A percentile compares a stretch with the other conserved stretches of the same genome.
phyloP scores from a whole-genome alignment of 2,113 vertebrate genomes.

The Struthidea cinerea region DNA sequence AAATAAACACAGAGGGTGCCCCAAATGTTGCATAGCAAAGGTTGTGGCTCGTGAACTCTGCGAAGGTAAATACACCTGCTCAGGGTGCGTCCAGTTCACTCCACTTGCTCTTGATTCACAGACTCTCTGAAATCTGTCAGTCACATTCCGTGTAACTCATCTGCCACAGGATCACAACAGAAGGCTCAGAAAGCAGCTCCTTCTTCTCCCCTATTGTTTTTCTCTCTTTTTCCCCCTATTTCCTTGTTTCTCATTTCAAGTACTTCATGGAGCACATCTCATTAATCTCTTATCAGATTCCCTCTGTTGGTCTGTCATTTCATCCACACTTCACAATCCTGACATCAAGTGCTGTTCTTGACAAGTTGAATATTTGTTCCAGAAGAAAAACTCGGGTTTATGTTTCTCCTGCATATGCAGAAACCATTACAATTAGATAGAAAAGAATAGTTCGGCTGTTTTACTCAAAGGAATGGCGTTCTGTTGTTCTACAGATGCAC shows the following conservation, averaged over 20 bases:
- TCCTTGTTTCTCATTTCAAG: background rate
- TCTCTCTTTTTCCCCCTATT: background rate
- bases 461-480: background rate
- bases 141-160: background rate
- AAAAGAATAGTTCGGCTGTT: background rate
- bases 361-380: background rate
- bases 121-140: background rate
- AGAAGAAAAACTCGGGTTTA: background rate
- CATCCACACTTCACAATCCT: background rate
- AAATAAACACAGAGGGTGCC: background rate
- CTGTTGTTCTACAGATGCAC: background rate
- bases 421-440: background rate
- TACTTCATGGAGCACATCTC: background rate
- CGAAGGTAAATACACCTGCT: background rate
- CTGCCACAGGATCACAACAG: background rate
- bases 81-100: background rate
- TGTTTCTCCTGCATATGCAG: background rate
- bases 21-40: background rate
- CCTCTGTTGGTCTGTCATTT: constrained; percentile 12
- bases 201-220: background rate
- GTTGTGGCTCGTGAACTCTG: background rate
- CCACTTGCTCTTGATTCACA: background rate
- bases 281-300: constrained; percentile 10
- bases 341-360: background rate
- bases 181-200: background rate